Evolutionary conservation across 2,113 vertebrate species (phyloP).

Genomic region (Synodontis membranacea): DNA sequence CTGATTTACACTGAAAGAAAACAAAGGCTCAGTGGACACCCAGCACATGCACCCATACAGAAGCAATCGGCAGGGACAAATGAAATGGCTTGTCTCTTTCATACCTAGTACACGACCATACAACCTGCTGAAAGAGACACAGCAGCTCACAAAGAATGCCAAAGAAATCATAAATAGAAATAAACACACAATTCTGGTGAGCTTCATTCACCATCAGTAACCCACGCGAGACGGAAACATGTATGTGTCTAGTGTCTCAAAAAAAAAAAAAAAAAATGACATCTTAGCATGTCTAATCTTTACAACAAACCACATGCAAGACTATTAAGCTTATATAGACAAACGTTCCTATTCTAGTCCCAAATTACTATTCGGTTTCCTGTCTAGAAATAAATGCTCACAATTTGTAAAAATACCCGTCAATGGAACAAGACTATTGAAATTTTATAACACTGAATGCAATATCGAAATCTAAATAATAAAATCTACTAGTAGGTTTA

Average conservation of each 20-base stretch:
- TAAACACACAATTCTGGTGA: background rate
- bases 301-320: background rate
- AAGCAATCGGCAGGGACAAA: background rate
- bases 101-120: background rate
- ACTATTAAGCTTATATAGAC: background rate
- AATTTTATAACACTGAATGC: no score
- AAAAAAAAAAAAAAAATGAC: no score
- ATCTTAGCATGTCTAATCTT: no score
- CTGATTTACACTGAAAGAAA: conserved; percentile 33
- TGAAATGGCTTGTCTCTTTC: conserved; percentile 7
- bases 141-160: background rate
- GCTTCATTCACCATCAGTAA: background rate
- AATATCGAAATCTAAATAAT: background rate
- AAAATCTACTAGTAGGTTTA: background rate
- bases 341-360: background rate
- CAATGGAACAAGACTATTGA: background rate
- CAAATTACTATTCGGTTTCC: background rate
- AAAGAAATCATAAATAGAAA: background rate
- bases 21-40: conserved; percentile 26
- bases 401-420: background rate
- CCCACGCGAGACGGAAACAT: background rate
- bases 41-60: background rate
- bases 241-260: background rate
- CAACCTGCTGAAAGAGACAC: background rate
- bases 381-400: background rate